A percentile compares a stretch with the other conserved stretches of the same genome.
Conservation (phyloP, 1,140 invertebrate genomes). For the Hyles euphorbiae region DNA sequence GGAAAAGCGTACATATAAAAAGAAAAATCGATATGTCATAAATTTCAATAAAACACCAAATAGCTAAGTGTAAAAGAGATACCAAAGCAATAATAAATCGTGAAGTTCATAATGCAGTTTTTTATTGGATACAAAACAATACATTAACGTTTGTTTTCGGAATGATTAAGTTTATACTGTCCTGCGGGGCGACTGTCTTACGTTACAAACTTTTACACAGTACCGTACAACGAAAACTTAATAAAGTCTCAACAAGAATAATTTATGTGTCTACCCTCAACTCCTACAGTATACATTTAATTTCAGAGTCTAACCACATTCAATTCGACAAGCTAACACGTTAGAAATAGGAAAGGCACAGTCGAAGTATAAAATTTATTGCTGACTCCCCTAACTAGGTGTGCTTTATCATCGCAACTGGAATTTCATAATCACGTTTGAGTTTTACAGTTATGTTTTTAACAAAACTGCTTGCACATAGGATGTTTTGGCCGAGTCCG, state of each 20-base stretch:
- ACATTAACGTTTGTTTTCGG: slow-evolving; percentile 20
- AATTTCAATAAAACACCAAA: background rate
- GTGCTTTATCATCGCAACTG: slow-evolving; percentile 36
- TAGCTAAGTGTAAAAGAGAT: slow-evolving; percentile 16
- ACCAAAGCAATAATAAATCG: slow-evolving; percentile 23
- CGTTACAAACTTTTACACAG: slow-evolving; percentile 24
- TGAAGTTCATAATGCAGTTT: slow-evolving; percentile 12
- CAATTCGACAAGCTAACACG: slow-evolving; percentile 60
- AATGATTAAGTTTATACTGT: slow-evolving; percentile 34
- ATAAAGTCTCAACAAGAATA: slow-evolving; percentile 35
- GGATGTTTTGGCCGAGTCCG: background rate
- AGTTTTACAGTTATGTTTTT: slow-evolving; percentile 3
- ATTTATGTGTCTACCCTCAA: slow-evolving; percentile 33
- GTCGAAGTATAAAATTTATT: slow-evolving; percentile 75
- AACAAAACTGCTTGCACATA: background rate
- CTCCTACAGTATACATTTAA: slow-evolving; percentile 59
- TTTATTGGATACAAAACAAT: slow-evolving; percentile 20
- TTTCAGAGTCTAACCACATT: slow-evolving; percentile 52
- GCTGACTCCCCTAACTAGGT: slow-evolving; percentile 70
- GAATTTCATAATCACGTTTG: slow-evolving; percentile 30
- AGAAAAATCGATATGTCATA: slow-evolving; percentile 1
- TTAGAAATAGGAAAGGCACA: slow-evolving; percentile 75
- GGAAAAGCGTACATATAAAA: slow-evolving; percentile 19
- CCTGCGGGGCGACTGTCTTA: slow-evolving; percentile 20
- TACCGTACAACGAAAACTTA: slow-evolving; percentile 31